These are phyloP conservation scores for Gallinago nigripennis DNA, from an alignment of 2,797 vertebrate genomes.

Conservation along the genomic window DNA sequence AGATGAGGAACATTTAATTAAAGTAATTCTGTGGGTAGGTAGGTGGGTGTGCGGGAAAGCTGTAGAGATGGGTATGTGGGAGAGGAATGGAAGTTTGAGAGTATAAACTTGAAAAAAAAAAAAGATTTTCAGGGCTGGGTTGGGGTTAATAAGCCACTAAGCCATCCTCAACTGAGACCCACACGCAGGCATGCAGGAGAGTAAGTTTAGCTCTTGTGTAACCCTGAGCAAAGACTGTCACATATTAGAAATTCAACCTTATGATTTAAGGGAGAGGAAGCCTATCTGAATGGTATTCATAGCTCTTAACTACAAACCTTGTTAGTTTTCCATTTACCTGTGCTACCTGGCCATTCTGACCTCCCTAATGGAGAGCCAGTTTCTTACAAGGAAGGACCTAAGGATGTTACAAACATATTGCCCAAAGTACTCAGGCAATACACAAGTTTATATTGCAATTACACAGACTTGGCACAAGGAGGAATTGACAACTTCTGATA, in stretches of 20 bases:
- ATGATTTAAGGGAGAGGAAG: neutral
- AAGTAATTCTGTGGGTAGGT: slow-evolving; percentile 1
- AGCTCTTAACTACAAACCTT: neutral
- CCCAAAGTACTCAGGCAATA: neutral
- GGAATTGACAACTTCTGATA: slow-evolving; percentile 6
- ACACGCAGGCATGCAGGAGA: neutral
- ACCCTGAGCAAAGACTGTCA: neutral
- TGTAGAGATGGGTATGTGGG: neutral
- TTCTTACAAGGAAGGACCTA: neutral
- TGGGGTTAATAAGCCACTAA: neutral
- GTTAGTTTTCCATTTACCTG: neutral
- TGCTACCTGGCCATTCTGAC: neutral
- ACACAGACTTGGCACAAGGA: neutral
- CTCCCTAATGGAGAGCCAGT: neutral
- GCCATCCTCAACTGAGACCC: neutral
- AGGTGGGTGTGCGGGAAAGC: neutral
- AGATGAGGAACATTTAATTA: slow-evolving; percentile 6
- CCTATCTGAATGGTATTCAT: accelerated
- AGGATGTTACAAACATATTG: neutral
- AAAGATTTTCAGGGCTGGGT: neutral
- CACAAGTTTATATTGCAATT: neutral
- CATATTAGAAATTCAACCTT: neutral
- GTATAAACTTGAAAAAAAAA: neutral
- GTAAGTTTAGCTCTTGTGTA: neutral
- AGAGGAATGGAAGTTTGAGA: neutral